A percentile compares a stretch with the other conserved stretches of the same genome.
These are phyloP conservation scores for Diprion similis DNA, from an alignment of 1,140 invertebrate species.

Conservation along the genomic window DNA sequence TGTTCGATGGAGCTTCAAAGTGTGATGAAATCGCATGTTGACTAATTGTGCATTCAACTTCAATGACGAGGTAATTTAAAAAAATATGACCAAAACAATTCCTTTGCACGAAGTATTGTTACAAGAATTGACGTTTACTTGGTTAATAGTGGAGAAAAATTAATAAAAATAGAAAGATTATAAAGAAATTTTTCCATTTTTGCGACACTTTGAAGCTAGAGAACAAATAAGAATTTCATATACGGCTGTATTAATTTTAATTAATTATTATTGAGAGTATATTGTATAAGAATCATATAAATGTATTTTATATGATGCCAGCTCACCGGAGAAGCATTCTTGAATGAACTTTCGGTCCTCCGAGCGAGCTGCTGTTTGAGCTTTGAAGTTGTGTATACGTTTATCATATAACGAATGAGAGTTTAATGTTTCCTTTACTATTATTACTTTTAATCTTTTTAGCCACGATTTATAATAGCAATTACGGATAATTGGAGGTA, in stretches of 20 bases:
- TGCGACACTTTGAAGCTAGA: constrained; percentile 38
- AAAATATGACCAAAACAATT: neutral
- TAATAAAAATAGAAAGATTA: neutral
- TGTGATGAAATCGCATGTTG: constrained; percentile 22
- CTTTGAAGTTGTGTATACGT: constrained; percentile 58
- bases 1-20: constrained; percentile 37
- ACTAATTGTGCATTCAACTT: neutral
- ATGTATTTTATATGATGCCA: constrained; percentile 52
- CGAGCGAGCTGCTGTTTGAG: constrained; percentile 62
- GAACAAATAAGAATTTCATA: constrained; percentile 41
- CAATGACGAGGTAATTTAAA: neutral
- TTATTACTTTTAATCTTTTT: neutral
- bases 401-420: constrained; percentile 13
- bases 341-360: constrained; percentile 55
- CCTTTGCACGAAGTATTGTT: neutral
- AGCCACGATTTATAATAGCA: constrained; percentile 11
- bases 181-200: neutral
- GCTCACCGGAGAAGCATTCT: constrained; percentile 60
- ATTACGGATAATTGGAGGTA: neutral
- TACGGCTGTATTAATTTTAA: constrained; percentile 36
- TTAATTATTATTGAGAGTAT: constrained; percentile 45
- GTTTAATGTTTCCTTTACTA: neutral
- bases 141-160: neutral
- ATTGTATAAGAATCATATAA: constrained; percentile 57
- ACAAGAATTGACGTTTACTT: neutral